A percentile compares a stretch with the other conserved stretches of the same genome.
phyloP scores from a whole-genome alignment of 2,113 vertebrate genomes.

The Rousettus leschenaultii region DNA sequence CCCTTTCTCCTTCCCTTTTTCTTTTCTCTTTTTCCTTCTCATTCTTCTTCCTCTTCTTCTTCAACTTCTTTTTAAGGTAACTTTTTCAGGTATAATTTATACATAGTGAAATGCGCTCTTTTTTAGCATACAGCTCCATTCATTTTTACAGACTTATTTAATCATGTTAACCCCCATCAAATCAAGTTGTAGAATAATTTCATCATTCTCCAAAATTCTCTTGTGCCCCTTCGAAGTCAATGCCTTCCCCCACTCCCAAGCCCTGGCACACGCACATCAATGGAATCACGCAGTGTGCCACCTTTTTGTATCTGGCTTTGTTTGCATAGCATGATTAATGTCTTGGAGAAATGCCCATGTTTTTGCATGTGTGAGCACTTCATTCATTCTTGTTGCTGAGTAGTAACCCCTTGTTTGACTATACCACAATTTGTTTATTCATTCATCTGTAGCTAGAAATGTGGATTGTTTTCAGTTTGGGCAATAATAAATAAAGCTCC shows the following conservation, averaged over 20 bases:
- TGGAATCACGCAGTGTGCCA: background rate
- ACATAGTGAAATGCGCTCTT: background rate
- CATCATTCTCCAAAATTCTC: background rate
- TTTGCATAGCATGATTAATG: background rate
- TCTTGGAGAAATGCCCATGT: background rate
- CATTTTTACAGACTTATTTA: background rate
- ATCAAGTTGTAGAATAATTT: background rate
- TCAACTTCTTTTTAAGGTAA: background rate
- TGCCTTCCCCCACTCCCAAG: background rate
- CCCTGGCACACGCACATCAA: background rate
- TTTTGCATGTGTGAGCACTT: background rate
- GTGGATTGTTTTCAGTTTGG: background rate
- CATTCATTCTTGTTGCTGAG: background rate
- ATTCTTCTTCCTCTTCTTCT: background rate
- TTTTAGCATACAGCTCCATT: background rate
- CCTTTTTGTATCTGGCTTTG: background rate
- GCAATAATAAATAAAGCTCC: background rate
- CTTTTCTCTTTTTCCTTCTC: background rate
- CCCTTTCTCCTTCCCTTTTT: background rate
- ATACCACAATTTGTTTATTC: background rate
- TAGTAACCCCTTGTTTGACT: background rate
- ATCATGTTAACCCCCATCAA: background rate
- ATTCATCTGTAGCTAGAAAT: no score
- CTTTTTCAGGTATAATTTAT: background rate
- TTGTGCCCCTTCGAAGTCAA: background rate